phyloP scores from a whole-genome alignment of 2,888 invertebrate species.

The Cecidostiba fungosa region DNA sequence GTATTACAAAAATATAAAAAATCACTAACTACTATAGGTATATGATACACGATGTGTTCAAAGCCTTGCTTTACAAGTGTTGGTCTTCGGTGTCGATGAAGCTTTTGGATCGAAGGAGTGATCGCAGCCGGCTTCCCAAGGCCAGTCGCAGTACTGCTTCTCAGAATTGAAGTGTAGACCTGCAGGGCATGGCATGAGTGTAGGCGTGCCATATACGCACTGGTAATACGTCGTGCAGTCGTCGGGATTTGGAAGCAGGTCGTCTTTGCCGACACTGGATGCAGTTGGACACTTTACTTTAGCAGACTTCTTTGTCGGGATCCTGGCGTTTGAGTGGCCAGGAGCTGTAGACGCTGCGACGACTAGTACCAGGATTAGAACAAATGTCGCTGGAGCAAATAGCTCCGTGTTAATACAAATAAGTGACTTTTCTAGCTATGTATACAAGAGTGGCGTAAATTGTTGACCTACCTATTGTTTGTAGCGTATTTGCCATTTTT shows the following conservation, averaged over 20 bases:
- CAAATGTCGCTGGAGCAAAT: background rate
- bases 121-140: background rate
- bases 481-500: too few relatives aligned
- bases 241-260: conserved; percentile 19
- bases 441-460: too few relatives aligned
- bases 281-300: conserved; percentile 18
- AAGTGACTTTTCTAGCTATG: too few relatives aligned
- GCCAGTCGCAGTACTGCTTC: conserved; percentile 50
- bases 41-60: background rate
- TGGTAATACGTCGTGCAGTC: conserved; percentile 35
- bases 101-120: background rate
- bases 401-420: background rate
- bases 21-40: too few relatives aligned
- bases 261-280: background rate
- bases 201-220: background rate
- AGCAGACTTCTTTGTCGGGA: too few relatives aligned
- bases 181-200: background rate
- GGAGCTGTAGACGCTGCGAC: background rate
- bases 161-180: conserved; percentile 21
- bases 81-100: background rate
- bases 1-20: background rate
- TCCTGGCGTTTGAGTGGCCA: background rate
- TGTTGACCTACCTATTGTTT: too few relatives aligned
- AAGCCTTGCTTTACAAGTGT: background rate
- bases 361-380: background rate